Evolutionary conservation across 2,113 vertebrate genomes (phyloP), one percentile per base, ranked within the genome.

Genomic region (Thamnaconus septentrionalis): DNA sequence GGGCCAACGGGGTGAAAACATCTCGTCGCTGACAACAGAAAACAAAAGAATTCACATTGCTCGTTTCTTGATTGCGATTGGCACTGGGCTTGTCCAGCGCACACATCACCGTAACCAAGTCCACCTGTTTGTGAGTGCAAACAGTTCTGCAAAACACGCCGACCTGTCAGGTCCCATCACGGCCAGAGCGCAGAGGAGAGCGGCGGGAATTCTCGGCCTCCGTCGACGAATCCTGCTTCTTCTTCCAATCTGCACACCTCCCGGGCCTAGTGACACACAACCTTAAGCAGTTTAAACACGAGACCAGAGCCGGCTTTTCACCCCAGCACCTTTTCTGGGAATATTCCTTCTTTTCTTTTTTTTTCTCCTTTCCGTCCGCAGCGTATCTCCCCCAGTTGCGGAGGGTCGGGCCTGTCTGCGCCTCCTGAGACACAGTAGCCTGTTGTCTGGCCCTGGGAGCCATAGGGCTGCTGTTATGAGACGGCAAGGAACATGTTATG

Each of bases 381-480:
- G 64, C 46, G 56, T 73, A 67, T 51, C 57, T 57, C 66, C 58
- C 43, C 55, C 49, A 51, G 47, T 62, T 41, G 46, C 68, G 74
- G 56, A 64, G 83, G 65, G 53, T 57, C 12, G 60, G 65, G 65
- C 73, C 61, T 11, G 73, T 40, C 62, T 61, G 71, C 7, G 66
- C 82, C 81, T 74, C 79, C 64, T 58, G 83, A 83, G 83, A 87
- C 88, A 88, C 76, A 86, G 88, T 66, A 85, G 79, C 55, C 76
- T 86, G 86, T 87, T 90, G 85, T 88, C 83, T 86, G 61, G 83
- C 80, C 82, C 57, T 47, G 60, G 60, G 64, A 52, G 66, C 39
- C 3, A 11, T 53, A 51, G 68, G 73, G 73, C 47, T 31, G 56
- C 51, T 87, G 80, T 86, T 82, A 83, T 86, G 83, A 83, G 77